These are phyloP conservation scores for Smutsia gigantea DNA, from an alignment of 2,797 vertebrate genomes.

Conservation along the genomic window DNA sequence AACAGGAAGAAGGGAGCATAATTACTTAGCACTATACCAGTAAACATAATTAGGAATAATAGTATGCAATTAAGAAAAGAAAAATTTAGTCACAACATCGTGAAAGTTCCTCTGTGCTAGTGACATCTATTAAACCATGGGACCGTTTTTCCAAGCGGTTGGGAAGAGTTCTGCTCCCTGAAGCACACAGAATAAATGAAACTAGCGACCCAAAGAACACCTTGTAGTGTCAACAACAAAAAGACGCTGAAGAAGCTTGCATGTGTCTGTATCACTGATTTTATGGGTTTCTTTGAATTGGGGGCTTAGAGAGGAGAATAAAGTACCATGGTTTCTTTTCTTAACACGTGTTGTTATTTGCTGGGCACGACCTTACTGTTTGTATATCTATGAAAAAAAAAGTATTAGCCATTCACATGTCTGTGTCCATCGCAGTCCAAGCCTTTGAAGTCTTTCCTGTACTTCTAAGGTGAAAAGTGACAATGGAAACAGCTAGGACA, in stretches of 20 bases:
- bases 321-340: background rate
- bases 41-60: slow-evolving; percentile 80
- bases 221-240: background rate
- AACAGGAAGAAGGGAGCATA: slow-evolving; percentile 63
- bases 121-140: slow-evolving; percentile 66
- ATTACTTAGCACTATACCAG: slow-evolving; percentile 74
- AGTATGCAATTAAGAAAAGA: slow-evolving; percentile 78
- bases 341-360: background rate
- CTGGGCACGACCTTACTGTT: background rate
- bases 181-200: slow-evolving; percentile 47
- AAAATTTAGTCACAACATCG: slow-evolving; percentile 75
- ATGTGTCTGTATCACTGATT: background rate
- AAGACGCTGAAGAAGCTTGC: background rate
- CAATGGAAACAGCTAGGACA: background rate
- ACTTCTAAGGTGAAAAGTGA: background rate
- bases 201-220: slow-evolving; percentile 46
- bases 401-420: background rate
- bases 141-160: background rate
- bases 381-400: background rate
- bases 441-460: background rate
- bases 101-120: slow-evolving; percentile 52
- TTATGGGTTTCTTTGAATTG: background rate
- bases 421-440: no score
- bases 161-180: slow-evolving; percentile 32
- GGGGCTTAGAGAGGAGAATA: background rate